phyloP scores from a whole-genome alignment of 2,113 vertebrate species.

The Paramisgurnus dabryanus region DNA sequence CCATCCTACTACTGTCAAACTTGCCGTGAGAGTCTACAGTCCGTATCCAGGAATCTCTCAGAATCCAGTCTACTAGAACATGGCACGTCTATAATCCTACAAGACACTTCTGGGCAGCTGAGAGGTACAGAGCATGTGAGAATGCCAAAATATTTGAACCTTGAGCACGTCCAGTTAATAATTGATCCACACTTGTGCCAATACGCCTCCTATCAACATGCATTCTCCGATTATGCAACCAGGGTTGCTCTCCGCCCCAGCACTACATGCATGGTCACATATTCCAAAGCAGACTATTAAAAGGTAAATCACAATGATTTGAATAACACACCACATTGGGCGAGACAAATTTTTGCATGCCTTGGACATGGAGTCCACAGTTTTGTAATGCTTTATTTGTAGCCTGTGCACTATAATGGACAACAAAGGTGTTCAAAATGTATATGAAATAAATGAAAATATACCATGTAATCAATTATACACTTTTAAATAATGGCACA shows the following conservation, averaged over 20 bases:
- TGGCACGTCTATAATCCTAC: background rate
- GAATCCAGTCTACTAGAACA: background rate
- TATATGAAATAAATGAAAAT: too few relatives aligned
- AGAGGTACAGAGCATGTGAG: conserved; percentile 47
- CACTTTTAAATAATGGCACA: too few relatives aligned
- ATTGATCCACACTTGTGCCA: conserved; percentile 64
- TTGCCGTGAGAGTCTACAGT: conserved; percentile 24
- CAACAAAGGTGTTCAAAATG: too few relatives aligned
- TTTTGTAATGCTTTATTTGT: background rate
- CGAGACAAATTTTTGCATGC: too few relatives aligned
- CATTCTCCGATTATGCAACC: conserved; percentile 60
- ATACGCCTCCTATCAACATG: conserved; percentile 43
- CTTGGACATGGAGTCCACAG: background rate
- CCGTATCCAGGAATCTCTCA: background rate
- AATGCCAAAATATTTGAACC: conserved; percentile 59
- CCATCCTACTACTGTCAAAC: conserved; percentile 62
- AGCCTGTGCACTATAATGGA: background rate
- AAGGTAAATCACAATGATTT: background rate
- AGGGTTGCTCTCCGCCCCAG: conserved; percentile 19
- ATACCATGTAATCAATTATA: too few relatives aligned
- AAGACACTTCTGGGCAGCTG: conserved; percentile 13
- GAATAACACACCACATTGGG: background rate
- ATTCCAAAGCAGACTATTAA: background rate
- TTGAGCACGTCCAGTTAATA: conserved; percentile 68
- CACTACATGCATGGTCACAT: background rate